Percentiles rank a stretch among this genome's conserved stretches.
Evolutionary conservation across 2,113 vertebrate species (phyloP).

Genomic region (Mus musculus): GRCm39 chr4:68572001-68572500

Average conservation of each 20-base stretch:
- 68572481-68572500: not conserved
- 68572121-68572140: not conserved
- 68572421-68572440: not conserved
- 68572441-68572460: not conserved
- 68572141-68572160: not conserved
- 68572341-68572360: conserved; percentile 41
- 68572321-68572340: not conserved
- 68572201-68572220: not conserved
- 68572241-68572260: not conserved
- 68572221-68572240: not conserved
- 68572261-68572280: not conserved
- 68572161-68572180: no score
- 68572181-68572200: not conserved
- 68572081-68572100: not conserved
- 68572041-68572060: not conserved
- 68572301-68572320: not conserved
- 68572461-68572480: not conserved
- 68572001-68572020: not conserved
- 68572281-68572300: not conserved
- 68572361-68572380: conserved; percentile 6
- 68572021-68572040: not conserved
- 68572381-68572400: conserved; percentile 29
- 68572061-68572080: not conserved
- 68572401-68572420: not conserved
- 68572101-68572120: not conserved